Conservation (phyloP, 2,797 vertebrate species). For the Falco peregrinus region DNA sequence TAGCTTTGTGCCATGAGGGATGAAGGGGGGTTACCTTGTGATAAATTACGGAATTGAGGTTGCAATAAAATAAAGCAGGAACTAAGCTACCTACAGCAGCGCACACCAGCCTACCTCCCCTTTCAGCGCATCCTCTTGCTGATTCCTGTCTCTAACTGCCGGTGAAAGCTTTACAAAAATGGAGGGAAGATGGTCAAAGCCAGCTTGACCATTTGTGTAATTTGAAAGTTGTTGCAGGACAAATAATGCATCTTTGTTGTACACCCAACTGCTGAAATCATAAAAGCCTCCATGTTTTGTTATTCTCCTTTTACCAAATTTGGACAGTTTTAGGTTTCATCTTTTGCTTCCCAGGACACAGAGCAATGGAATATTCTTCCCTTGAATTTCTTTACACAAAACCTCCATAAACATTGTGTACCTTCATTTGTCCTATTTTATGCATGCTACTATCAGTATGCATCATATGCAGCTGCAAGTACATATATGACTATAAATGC, state of each 20-base stretch:
- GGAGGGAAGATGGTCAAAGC: neutral
- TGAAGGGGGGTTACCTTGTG: neutral
- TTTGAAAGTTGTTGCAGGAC: neutral
- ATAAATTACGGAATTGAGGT: neutral
- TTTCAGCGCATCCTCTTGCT: neutral
- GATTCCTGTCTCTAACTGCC: neutral
- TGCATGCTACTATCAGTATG: neutral
- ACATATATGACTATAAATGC: neutral
- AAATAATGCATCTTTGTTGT: neutral
- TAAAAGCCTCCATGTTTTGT: neutral
- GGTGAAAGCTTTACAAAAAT: neutral
- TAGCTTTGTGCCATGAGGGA: neutral
- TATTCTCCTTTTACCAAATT: neutral
- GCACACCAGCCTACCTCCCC: neutral
- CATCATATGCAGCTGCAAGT: neutral
- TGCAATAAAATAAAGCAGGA: neutral
- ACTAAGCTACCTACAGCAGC: neutral
- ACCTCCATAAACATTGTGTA: rapidly evolving
- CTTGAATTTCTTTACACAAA: neutral
- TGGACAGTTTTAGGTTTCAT: neutral
- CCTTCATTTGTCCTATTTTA: neutral
- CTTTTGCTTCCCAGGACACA: neutral
- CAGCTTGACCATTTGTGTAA: constrained; percentile 3
- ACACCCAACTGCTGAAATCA: neutral
- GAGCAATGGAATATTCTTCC: neutral